Conservation (phyloP, 2,888 invertebrate genomes). For the Tetranychus piercei region DNA sequence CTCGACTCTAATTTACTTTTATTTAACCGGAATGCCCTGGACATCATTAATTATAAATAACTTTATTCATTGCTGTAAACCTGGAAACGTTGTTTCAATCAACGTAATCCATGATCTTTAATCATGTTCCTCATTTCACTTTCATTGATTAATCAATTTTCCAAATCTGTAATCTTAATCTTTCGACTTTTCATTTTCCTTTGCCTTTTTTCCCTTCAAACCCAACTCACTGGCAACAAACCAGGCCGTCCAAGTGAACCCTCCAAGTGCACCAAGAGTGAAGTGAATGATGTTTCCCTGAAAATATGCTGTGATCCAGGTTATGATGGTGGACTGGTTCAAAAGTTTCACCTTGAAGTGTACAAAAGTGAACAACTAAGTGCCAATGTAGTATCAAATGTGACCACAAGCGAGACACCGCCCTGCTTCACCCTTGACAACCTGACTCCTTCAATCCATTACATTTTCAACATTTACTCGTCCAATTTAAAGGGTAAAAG, state of each 20-base stretch:
- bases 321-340: conserved; percentile 18
- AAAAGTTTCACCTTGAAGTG: conserved; percentile 14
- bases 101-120: too few relatives aligned
- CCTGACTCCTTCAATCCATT: background rate
- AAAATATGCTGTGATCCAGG: conserved; percentile 16
- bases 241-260: conserved; percentile 4
- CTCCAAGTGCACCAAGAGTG: background rate
- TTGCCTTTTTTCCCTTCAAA: background rate
- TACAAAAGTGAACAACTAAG: conserved; percentile 10
- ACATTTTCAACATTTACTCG: conserved; percentile 5
- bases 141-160: too few relatives aligned
- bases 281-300: background rate
- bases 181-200: background rate
- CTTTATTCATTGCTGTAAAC: too few relatives aligned
- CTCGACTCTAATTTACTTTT: too few relatives aligned
- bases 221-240: too few relatives aligned
- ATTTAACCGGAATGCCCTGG: too few relatives aligned
- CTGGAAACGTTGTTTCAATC: too few relatives aligned
- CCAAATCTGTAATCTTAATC: background rate
- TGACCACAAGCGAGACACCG: background rate
- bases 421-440: background rate
- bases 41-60: too few relatives aligned
- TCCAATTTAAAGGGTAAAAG: conserved; percentile 9
- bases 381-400: background rate
- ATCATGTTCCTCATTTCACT: too few relatives aligned